Evolutionary conservation across 2,888 invertebrate genomes (phyloP).

Genomic region (Fragum whitleyi): DNA sequence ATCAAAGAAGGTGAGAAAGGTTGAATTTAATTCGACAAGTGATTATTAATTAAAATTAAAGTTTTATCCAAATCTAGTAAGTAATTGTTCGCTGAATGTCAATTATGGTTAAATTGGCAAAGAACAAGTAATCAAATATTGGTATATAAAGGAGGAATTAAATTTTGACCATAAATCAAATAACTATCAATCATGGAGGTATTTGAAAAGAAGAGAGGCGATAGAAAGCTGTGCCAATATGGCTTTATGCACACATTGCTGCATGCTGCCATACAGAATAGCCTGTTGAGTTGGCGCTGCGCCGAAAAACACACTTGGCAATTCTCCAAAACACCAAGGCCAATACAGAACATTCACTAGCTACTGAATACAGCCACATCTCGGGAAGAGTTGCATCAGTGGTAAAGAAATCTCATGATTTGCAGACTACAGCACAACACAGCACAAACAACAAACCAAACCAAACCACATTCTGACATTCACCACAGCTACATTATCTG

Average conservation of each 20-base stretch:
- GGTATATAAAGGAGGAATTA: too few relatives aligned
- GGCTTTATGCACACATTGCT: constrained; percentile 13
- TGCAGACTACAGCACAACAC: background rate
- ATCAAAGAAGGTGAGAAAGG: too few relatives aligned
- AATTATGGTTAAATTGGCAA: too few relatives aligned
- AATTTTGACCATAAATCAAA: too few relatives aligned
- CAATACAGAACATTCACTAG: background rate
- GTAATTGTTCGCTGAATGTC: too few relatives aligned
- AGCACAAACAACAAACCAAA: constrained; percentile 1
- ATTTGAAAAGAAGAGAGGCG: constrained; percentile 1
- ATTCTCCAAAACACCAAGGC: constrained; percentile 7
- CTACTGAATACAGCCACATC: background rate
- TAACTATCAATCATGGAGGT: background rate
- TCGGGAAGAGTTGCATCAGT: background rate
- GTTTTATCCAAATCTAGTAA: too few relatives aligned
- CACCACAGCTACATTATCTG: background rate
- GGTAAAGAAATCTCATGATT: background rate
- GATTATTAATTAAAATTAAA: too few relatives aligned
- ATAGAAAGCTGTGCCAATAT: background rate
- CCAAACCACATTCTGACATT: constrained; percentile 7
- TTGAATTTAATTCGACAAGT: too few relatives aligned
- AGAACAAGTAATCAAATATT: too few relatives aligned
- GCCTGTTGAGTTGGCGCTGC: background rate
- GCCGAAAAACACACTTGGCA: background rate
- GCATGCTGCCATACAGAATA: background rate